Base-by-base conservation (phyloP, 2,888 invertebrate genomes). In the Nebria brevicollis region DNA sequence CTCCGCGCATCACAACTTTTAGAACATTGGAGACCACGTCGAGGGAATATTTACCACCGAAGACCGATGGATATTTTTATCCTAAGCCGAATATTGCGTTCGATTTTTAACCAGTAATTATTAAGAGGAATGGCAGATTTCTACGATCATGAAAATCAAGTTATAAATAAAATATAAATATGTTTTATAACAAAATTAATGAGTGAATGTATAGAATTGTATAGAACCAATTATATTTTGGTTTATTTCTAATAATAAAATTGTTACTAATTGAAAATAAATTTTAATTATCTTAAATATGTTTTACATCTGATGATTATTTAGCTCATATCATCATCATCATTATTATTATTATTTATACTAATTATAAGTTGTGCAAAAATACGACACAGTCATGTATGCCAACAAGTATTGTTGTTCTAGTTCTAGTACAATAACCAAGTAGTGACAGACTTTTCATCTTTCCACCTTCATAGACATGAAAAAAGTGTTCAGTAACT, bases 21-120 rank as follows among this genome's bases (percentile, higher is more conserved):
- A 75, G 76, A 72, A 68, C 54, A 2, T 34, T 7, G 6, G 72
- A 72, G 4, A 81, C 81, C 3, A 72, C 81, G 11, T 77, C 81
- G 2, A n/a, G 77, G 13, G 77, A 41, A 25, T 81, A 81, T 43
- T 42, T 81, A n/a, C 81, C 81, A 7, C 81, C 81, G 20, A 73
- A 73, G 66, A 77, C 72, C 43, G 81, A 81, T 25, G 81, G 81
- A 13, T 81, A 81, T 26, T 81, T 77, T 34, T 81, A 81, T 25
- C 81, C 81, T 8, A 81, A 81, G 43, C 81, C 81, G 26, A 66
- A 42, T 26, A 66, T 81, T 43, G 76, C 81, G 2, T 81, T 81
- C 41, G n/a, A 54, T 64, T 15, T 81, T 81, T 42, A 73, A 81
- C 25, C 41, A 77, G 10, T 43, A 73, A 76, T 20, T 43, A 77